A percentile compares a stretch with the other conserved stretches of the same genome.
Conservation (phyloP, 2,888 invertebrate species). For the Ellobium chinense region DNA sequence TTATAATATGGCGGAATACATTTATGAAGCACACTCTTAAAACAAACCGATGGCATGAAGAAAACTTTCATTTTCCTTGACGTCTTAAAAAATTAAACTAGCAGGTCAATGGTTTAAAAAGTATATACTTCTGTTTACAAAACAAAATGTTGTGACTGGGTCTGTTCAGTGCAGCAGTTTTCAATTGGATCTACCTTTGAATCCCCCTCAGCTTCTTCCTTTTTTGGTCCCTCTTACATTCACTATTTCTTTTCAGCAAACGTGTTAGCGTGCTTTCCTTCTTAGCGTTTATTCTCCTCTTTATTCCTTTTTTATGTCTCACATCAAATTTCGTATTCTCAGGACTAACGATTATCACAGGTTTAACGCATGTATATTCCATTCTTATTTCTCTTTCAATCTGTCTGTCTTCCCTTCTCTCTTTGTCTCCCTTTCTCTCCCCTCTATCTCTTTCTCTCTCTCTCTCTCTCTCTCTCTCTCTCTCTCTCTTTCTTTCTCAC, state of each 20-base stretch:
- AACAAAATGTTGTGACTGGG: no score
- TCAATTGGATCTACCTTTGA: no score
- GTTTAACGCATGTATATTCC: no score
- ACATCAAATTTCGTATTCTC: constrained; percentile 17
- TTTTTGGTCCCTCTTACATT: background rate
- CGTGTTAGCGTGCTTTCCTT: constrained; percentile 17
- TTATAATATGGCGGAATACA: no score
- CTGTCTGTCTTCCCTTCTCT: constrained; percentile 11
- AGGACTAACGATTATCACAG: no score
- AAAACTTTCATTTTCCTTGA: no score
- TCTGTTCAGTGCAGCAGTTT: no score
- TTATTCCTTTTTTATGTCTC: constrained; percentile 13
- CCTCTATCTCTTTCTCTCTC: background rate
- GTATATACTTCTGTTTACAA: no score
- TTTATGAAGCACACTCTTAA: no score
- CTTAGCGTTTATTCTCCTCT: constrained; percentile 5
- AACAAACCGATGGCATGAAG: no score
- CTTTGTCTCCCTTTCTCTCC: background rate
- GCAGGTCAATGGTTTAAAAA: no score
- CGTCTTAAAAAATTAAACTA: no score
- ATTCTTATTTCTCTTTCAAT: constrained; percentile 20
- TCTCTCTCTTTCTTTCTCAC: constrained; percentile 27
- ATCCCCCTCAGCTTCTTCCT: background rate
- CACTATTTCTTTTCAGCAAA: background rate
- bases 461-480: constrained; percentile 36